phyloP scores from a whole-genome alignment of 2,888 invertebrate species.

The Coenonympha arcania region DNA sequence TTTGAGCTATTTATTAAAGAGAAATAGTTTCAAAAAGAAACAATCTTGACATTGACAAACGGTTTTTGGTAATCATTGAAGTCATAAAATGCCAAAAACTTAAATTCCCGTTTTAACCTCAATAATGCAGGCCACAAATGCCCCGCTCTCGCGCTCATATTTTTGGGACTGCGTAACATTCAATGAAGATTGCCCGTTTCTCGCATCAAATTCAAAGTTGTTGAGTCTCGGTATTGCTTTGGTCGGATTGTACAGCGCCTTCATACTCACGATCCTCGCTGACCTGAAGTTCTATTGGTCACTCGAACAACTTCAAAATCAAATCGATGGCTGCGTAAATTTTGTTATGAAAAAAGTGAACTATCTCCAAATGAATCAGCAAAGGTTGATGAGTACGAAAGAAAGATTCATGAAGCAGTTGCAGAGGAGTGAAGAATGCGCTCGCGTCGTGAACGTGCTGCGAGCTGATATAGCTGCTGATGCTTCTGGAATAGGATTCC shows the following conservation, averaged over 20 bases:
- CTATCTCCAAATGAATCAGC: conserved; percentile 45
- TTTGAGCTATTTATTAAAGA: too few relatives aligned
- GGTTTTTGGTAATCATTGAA: neutral
- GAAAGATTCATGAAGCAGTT: conserved; percentile 50
- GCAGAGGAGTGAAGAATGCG: conserved; percentile 41
- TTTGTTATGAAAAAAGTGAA: conserved; percentile 47
- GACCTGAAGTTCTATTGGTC: conserved; percentile 57
- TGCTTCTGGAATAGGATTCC: conserved; percentile 1
- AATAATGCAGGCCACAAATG: conserved; percentile 34
- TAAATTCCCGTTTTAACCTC: conserved; percentile 17
- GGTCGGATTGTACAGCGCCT: conserved; percentile 41
- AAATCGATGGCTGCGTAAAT: conserved; percentile 47
- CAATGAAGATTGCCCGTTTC: conserved; percentile 50
- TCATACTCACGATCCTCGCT: conserved; percentile 43
- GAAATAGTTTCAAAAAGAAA: too few relatives aligned
- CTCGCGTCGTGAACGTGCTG: conserved; percentile 40
- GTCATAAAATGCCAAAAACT: neutral
- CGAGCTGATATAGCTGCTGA: conserved; percentile 30
- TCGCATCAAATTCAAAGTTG: conserved; percentile 44
- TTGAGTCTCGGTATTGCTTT: conserved; percentile 49
- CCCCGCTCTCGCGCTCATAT: conserved; percentile 38
- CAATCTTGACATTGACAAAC: too few relatives aligned
- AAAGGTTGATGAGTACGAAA: conserved; percentile 43
- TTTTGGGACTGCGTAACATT: conserved; percentile 58
- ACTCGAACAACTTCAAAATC: conserved; percentile 44